A percentile compares a stretch with the other conserved stretches of the same genome.
Conservation (phyloP, 2,888 invertebrate species). For the Nowickia ferox region DNA sequence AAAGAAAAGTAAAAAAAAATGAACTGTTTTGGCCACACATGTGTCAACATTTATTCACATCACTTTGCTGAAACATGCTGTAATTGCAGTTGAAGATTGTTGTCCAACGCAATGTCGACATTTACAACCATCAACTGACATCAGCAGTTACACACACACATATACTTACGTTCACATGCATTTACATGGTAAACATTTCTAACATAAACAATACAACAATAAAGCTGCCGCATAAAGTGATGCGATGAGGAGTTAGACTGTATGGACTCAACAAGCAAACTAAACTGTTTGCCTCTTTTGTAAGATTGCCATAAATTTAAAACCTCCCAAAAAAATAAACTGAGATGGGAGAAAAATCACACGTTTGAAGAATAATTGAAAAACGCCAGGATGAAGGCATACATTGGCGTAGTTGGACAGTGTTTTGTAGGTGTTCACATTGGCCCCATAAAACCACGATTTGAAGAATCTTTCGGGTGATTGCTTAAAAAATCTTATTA, state of each 20-base stretch:
- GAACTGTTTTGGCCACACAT: constrained; percentile 72
- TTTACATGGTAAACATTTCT: constrained; percentile 12
- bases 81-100: constrained; percentile 81
- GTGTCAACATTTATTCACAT: constrained; percentile 79
- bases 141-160: constrained; percentile 69
- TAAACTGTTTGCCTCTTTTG: constrained; percentile 59
- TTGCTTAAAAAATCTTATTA: too few species aligned
- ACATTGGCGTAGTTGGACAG: neutral
- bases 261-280: constrained; percentile 56
- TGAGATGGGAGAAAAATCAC: neutral
- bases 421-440: neutral
- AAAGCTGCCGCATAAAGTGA: constrained; percentile 40
- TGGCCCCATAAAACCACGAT: too few species aligned
- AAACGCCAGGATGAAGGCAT: constrained; percentile 25
- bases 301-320: constrained; percentile 64
- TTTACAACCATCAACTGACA: constrained; percentile 79
- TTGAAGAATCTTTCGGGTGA: too few species aligned
- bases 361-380: constrained; percentile 58
- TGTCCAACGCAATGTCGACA: constrained; percentile 78
- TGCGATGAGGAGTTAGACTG: constrained; percentile 35
- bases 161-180: constrained; percentile 57
- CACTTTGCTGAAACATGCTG: constrained; percentile 76
- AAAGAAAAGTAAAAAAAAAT: constrained; percentile 32
- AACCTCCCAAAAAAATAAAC: constrained; percentile 37
- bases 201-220: constrained; percentile 36